These are phyloP conservation scores for Fulica atra DNA, from an alignment of 2,113 vertebrate genomes.

Conservation along the genomic window DNA sequence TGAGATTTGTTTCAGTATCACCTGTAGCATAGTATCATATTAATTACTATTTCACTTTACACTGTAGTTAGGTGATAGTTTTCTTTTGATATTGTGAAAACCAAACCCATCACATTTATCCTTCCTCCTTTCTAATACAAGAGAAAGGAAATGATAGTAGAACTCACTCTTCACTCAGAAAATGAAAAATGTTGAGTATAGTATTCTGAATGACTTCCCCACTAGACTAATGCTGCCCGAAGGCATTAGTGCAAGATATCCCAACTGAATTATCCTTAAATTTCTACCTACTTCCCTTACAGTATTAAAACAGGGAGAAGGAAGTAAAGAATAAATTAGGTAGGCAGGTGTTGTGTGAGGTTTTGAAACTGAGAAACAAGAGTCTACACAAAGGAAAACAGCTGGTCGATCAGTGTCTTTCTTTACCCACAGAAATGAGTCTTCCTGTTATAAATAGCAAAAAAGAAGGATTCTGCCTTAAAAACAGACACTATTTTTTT, in stretches of 20 bases:
- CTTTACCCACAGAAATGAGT: not conserved
- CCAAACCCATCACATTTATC: not conserved
- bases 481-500: not conserved
- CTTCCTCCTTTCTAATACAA: not conserved
- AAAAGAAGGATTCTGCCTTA: not conserved
- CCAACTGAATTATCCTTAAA: not conserved
- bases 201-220: not conserved
- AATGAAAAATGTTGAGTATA: not conserved
- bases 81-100: not conserved
- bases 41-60: not conserved
- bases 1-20: not conserved
- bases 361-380: not conserved
- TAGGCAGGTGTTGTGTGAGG: not conserved
- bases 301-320: not conserved
- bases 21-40: not conserved
- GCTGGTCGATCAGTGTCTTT: not conserved
- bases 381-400: not conserved
- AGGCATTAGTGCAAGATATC: not conserved
- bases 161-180: not conserved
- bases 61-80: not conserved
- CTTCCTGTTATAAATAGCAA: accelerated
- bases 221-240: not conserved
- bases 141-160: not conserved
- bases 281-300: not conserved
- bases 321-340: not conserved